phyloP scores from a whole-genome alignment of 2,797 vertebrate genomes.

The Tokudaia tokunoshimensis region DNA sequence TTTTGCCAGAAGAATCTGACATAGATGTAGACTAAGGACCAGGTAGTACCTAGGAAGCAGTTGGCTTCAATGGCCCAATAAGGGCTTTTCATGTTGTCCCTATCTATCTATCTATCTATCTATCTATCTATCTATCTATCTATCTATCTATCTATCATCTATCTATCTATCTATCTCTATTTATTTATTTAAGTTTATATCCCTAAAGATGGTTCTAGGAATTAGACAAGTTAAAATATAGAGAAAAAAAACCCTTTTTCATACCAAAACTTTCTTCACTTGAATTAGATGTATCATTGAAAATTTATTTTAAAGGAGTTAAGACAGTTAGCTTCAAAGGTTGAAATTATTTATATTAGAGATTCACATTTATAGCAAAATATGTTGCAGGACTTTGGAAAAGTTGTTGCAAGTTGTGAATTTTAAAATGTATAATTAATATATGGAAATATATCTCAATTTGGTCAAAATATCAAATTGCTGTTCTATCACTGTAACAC shows the following conservation, averaged over 20 bases:
- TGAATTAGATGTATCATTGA: not conserved
- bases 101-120: no score
- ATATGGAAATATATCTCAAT: not conserved
- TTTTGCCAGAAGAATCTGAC: not conserved
- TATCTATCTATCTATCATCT: no score
- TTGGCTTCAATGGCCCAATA: not conserved
- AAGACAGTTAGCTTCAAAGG: not conserved
- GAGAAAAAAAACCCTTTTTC: not conserved
- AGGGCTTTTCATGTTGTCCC: not conserved
- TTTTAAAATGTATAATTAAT: not conserved
- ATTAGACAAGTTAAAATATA: not conserved
- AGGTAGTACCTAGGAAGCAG: not conserved
- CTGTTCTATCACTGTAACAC: not conserved
- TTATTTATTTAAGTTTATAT: not conserved
- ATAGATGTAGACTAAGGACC: not conserved
- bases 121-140: no score
- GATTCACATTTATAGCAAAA: not conserved
- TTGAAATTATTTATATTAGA: not conserved
- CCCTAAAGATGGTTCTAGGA: not conserved
- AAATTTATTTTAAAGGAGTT: not conserved
- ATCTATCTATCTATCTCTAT: not conserved
- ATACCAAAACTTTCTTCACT: not conserved
- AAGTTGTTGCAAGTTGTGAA: not conserved
- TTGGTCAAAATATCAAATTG: not conserved
- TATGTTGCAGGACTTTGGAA: not conserved